These are phyloP conservation scores for Stichopus chloronotus DNA, from an alignment of 35 echinoderm and acorn worm species.

Conservation along the genomic window DNA sequence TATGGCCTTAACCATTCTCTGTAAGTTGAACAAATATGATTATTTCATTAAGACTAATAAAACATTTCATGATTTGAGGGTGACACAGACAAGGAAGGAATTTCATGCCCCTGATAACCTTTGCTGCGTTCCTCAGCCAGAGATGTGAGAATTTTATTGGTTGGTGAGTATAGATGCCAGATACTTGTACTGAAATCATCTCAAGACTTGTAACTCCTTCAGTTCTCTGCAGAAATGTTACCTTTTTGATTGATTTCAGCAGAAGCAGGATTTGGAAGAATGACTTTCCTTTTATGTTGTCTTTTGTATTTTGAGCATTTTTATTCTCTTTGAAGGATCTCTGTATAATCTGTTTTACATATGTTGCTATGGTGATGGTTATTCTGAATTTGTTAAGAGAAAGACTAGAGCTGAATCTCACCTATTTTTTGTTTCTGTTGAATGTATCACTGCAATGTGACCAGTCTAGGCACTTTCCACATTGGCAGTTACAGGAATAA, in stretches of 20 bases:
- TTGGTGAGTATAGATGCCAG: conserved; percentile 30
- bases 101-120: conserved; percentile 38
- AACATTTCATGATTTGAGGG: conserved; percentile 52
- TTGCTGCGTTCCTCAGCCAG: conserved; percentile 39
- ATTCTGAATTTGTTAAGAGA: too few relatives aligned
- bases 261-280: neutral
- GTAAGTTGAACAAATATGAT: conserved; percentile 33
- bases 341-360: too few relatives aligned
- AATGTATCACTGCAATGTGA: too few relatives aligned
- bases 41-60: conserved; percentile 54
- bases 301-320: neutral
- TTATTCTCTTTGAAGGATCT: too few relatives aligned
- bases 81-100: conserved; percentile 46
- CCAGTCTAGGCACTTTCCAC: too few relatives aligned
- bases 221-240: neutral
- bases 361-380: too few relatives aligned
- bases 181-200: neutral
- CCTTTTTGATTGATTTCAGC: neutral
- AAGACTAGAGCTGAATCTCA: too few relatives aligned
- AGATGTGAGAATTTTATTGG: conserved; percentile 48
- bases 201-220: neutral
- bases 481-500: too few relatives aligned
- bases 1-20: conserved; percentile 33
- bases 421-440: too few relatives aligned
- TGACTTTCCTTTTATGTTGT: neutral